Percentiles rank a stretch among this genome's conserved stretches.
These are phyloP conservation scores for Polydrusus tereticollis DNA, from an alignment of 2,888 invertebrate species.

Conservation along the genomic window DNA sequence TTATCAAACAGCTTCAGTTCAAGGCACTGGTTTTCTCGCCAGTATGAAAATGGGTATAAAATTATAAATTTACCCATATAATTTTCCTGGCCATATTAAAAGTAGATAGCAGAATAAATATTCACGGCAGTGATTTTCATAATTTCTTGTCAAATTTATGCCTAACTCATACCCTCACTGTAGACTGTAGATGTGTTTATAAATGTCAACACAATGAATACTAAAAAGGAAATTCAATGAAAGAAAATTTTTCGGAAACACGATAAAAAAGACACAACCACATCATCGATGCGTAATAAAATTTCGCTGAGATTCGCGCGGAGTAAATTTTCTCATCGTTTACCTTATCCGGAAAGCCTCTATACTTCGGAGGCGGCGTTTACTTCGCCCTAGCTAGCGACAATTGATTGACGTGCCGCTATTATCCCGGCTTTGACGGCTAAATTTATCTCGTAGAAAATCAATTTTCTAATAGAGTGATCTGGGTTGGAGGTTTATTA, in stretches of 20 bases:
- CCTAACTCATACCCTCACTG: too few relatives aligned
- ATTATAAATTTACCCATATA: too few relatives aligned
- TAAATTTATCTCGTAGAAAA: conserved; percentile 39
- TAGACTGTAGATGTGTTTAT: too few relatives aligned
- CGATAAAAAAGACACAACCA: conserved; percentile 16
- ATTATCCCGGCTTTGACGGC: conserved; percentile 31
- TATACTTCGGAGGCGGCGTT: conserved; percentile 5
- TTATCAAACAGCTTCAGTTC: too few relatives aligned
- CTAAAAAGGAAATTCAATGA: too few relatives aligned
- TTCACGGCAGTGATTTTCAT: too few relatives aligned
- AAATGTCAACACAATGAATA: too few relatives aligned
- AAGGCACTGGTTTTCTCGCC: too few relatives aligned
- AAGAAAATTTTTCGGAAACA: background rate
- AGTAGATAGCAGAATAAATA: too few relatives aligned
- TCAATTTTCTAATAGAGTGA: conserved; percentile 33
- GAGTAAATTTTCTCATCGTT: conserved; percentile 21
- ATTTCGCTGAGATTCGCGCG: conserved; percentile 16
- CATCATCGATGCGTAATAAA: conserved; percentile 22
- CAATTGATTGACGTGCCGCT: conserved; percentile 23
- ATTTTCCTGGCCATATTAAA: too few relatives aligned
- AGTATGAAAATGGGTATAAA: too few relatives aligned
- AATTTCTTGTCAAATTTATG: too few relatives aligned
- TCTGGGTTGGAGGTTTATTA: conserved; percentile 26
- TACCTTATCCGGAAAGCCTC: conserved; percentile 18
- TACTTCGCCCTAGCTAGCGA: conserved; percentile 2